phyloP scores from a whole-genome alignment of 2,113 vertebrate species.

The Clarias batrachus region DNA sequence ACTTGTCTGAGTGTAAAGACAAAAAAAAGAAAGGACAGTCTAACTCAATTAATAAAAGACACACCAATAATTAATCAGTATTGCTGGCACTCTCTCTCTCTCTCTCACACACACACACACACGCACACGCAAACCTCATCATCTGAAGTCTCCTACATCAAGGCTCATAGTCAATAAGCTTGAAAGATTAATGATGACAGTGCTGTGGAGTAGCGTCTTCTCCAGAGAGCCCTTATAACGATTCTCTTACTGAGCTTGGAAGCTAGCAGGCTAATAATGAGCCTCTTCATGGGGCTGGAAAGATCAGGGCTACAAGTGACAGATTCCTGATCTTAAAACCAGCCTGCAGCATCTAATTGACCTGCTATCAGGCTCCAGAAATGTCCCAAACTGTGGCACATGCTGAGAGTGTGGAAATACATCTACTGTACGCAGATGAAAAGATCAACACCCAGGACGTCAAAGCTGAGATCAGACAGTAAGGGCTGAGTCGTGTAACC shows the following conservation, averaged over 20 bases:
- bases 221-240: slow-evolving; percentile 29
- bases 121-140: neutral
- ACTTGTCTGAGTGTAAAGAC: neutral
- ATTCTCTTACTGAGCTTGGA: slow-evolving; percentile 14
- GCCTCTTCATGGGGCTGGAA: neutral
- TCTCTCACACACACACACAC: neutral
- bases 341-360: slow-evolving; percentile 22
- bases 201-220: slow-evolving; percentile 6
- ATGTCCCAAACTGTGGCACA: neutral
- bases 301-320: slow-evolving; percentile 40
- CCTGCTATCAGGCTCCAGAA: slow-evolving; percentile 11
- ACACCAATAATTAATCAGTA: slow-evolving; percentile 3
- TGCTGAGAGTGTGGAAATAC: neutral
- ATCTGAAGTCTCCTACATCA: slow-evolving; percentile 19
- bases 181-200: slow-evolving; percentile 20
- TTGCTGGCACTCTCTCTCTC: neutral
- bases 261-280: slow-evolving; percentile 31
- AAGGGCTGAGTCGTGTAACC: no score
- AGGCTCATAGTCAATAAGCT: slow-evolving; percentile 19
- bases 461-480: neutral
- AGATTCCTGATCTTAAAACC: slow-evolving; percentile 19
- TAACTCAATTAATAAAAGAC: slow-evolving; percentile 24
- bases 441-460: neutral
- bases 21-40: neutral
- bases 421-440: neutral